Evolutionary conservation across 2,113 vertebrate genomes (phyloP).

Genomic region (Catharus fuscescens): DNA sequence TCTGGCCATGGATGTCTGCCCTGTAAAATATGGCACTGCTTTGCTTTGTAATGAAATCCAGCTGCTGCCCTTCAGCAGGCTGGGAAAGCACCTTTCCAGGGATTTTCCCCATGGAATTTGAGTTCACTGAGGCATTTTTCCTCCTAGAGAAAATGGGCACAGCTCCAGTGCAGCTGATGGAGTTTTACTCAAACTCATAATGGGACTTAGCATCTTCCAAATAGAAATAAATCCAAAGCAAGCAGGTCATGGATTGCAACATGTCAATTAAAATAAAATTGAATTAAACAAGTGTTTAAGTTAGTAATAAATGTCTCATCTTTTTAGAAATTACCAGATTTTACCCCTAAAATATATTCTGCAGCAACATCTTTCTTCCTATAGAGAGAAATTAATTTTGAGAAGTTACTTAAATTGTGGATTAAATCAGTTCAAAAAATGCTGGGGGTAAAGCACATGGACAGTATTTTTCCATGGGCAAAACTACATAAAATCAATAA

Average conservation of each 20-base stretch:
- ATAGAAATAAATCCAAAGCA: background rate
- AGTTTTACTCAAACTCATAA: background rate
- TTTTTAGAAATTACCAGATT: background rate
- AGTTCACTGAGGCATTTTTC: background rate
- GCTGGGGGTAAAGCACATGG: background rate
- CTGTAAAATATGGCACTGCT: background rate
- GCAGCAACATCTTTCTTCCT: background rate
- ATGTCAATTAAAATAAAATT: background rate
- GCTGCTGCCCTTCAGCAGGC: background rate
- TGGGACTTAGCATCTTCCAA: background rate
- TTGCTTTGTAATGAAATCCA: background rate
- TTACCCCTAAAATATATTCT: background rate
- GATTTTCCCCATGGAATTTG: background rate
- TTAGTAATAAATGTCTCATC: background rate
- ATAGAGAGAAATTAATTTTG: background rate
- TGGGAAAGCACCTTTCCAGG: background rate
- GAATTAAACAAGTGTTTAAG: background rate
- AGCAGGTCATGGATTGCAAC: background rate
- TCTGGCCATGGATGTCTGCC: background rate
- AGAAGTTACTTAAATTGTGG: background rate
- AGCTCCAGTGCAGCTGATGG: background rate
- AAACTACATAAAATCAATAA: background rate
- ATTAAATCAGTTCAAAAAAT: background rate
- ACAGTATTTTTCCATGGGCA: background rate
- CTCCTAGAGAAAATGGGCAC: background rate